These are phyloP conservation scores for Pomacea maculata DNA, from an alignment of 1,140 invertebrate species.

Conservation along the genomic window DNA sequence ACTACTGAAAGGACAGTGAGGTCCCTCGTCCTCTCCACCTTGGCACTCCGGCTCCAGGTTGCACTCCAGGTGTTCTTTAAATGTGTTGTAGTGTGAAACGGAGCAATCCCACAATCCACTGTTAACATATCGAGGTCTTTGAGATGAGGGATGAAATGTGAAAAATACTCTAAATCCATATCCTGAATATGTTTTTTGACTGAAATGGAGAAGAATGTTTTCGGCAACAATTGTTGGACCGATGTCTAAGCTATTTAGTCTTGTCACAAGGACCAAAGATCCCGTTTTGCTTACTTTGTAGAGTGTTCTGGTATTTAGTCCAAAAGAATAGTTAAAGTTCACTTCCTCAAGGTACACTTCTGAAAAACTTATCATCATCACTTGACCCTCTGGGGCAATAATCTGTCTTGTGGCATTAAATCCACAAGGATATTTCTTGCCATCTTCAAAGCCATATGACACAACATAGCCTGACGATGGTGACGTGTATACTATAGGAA, in stretches of 20 bases:
- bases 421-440: not conserved
- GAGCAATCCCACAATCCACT: constrained; percentile 8
- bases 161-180: constrained; percentile 10
- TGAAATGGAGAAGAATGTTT: not conserved
- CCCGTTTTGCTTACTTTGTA: not conserved
- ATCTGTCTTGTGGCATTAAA: not conserved
- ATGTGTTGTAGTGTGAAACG: constrained; percentile 4
- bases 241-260: not conserved
- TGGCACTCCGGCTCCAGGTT: not conserved
- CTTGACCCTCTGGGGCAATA: not conserved
- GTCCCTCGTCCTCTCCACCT: not conserved
- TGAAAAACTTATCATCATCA: not conserved
- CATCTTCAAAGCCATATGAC: not conserved
- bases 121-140: not conserved
- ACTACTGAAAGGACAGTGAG: not conserved
- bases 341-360: not conserved
- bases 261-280: not conserved
- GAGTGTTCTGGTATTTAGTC: too few relatives aligned
- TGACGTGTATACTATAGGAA: constrained; percentile 3
- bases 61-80: constrained; percentile 12
- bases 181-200: not conserved
- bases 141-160: not conserved
- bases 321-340: not conserved
- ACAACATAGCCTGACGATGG: not conserved
- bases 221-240: not conserved